Evolutionary conservation across 2,797 vertebrate genomes (phyloP).

Genomic region (Poecilia gillii): DNA sequence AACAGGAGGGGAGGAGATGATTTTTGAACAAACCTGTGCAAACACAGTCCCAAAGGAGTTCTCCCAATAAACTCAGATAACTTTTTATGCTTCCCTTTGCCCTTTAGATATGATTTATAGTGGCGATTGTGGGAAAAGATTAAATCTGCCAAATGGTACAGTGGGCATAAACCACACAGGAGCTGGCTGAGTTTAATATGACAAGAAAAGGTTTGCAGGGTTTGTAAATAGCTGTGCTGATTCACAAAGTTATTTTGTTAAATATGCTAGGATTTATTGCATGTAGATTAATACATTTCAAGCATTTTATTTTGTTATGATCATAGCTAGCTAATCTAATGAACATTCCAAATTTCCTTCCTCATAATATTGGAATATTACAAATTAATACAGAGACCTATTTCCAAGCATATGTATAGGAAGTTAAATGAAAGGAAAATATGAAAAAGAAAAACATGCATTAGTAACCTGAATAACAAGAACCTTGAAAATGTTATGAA

Average conservation of each 20-base stretch:
- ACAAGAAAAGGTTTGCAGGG: conserved; percentile 5
- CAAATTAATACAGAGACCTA: not conserved
- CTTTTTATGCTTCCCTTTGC: conserved; percentile 53
- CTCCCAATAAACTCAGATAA: conserved; percentile 51
- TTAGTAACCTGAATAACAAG: not conserved
- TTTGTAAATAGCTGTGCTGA: not conserved
- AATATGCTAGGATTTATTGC: not conserved
- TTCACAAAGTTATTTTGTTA: conserved; percentile 28
- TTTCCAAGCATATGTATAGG: not conserved
- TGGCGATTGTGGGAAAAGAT: conserved; percentile 18
- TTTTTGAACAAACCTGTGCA: conserved; percentile 68
- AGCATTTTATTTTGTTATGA: not conserved
- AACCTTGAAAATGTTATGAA: not conserved
- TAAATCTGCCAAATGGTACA: conserved; percentile 41
- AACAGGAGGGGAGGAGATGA: conserved; percentile 55
- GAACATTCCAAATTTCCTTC: not conserved
- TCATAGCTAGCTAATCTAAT: not conserved
- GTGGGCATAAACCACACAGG: conserved; percentile 27
- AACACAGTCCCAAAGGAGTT: conserved; percentile 59
- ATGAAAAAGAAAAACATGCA: not conserved
- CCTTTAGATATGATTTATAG: conserved; percentile 25
- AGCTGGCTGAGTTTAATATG: conserved; percentile 17
- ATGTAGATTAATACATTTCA: not conserved
- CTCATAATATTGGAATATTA: not conserved
- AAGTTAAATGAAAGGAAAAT: not conserved